Evolutionary conservation across 2,113 vertebrate genomes (phyloP).

Genomic region (Arothron firmamentum): DNA sequence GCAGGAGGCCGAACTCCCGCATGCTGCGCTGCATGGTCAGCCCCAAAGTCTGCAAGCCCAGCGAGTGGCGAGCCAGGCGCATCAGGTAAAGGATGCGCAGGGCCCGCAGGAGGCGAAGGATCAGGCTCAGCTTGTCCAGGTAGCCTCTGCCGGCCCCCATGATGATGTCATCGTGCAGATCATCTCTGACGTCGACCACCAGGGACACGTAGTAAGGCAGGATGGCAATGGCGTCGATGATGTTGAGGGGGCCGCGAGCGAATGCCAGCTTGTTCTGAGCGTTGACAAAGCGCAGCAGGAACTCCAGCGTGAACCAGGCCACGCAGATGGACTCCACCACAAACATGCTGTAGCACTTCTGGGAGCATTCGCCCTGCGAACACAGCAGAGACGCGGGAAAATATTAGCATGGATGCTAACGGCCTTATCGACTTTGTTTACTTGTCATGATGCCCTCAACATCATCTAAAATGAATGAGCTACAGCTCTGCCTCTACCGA

Average conservation of each 20-base stretch:
- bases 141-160: conserved; percentile 74
- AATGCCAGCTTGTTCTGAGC: conserved; percentile 89
- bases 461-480: neutral
- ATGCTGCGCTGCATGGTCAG: conserved; percentile 86
- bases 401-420: no score
- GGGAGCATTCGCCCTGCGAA: conserved; percentile 87
- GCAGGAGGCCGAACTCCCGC: conserved; percentile 86
- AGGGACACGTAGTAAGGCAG: conserved; percentile 93
- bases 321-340: conserved; percentile 93
- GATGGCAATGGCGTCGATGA: conserved; percentile 92
- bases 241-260: conserved; percentile 86
- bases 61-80: conserved; percentile 90
- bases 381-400: neutral
- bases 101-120: conserved; percentile 86
- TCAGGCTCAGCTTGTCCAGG: conserved; percentile 89
- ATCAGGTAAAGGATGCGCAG: conserved; percentile 93
- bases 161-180: conserved; percentile 36
- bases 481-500: no score
- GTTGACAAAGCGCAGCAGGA: conserved; percentile 86
- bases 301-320: conserved; percentile 94
- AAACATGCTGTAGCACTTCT: conserved; percentile 89
- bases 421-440: no score
- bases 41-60: conserved; percentile 91
- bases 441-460: no score
- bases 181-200: conserved; percentile 81